phyloP scores from a whole-genome alignment of 2,888 invertebrate species.

The Colostygia pectinataria region DNA sequence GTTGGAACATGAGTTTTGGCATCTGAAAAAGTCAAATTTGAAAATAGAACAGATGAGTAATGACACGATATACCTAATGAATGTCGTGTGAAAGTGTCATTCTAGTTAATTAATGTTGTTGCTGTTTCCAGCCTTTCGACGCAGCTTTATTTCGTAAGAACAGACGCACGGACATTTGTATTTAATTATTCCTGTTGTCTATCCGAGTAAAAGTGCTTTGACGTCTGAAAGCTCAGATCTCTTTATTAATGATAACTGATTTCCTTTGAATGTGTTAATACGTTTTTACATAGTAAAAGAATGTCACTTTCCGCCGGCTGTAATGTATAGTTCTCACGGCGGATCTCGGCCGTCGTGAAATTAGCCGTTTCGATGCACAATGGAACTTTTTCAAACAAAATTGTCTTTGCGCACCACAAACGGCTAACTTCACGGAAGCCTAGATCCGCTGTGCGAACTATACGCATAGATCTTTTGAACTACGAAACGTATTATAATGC shows the following conservation, averaged over 20 bases:
- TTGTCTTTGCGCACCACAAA: too few species aligned
- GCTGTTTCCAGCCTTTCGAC: slow-evolving; percentile 13
- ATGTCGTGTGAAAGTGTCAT: slow-evolving; percentile 75
- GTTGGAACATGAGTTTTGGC: slow-evolving; percentile 68
- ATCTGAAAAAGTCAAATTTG: slow-evolving; percentile 73
- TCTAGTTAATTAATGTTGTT: slow-evolving; percentile 61
- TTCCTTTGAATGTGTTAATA: slow-evolving; percentile 29
- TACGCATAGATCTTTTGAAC: too few species aligned
- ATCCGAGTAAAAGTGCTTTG: slow-evolving; percentile 62
- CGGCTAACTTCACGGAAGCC: too few species aligned
- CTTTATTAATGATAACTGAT: slow-evolving; percentile 52
- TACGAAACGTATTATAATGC: too few species aligned
- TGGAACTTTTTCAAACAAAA: too few species aligned
- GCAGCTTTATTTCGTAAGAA: slow-evolving; percentile 6
- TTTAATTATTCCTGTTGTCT: slow-evolving; percentile 59
- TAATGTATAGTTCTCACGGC: too few species aligned
- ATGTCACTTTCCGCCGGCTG: too few species aligned
- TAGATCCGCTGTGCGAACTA: too few species aligned
- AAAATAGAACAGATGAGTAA: slow-evolving; percentile 77
- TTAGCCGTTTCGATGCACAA: too few species aligned
- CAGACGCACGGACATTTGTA: slow-evolving; percentile 58
- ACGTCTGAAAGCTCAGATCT: slow-evolving; percentile 54
- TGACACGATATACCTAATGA: slow-evolving; percentile 62
- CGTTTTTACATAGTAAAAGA: too few species aligned
- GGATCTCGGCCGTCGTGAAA: too few species aligned